Evolutionary conservation across 1,140 invertebrate species (phyloP).

Genomic region (Bombus turneri): DNA sequence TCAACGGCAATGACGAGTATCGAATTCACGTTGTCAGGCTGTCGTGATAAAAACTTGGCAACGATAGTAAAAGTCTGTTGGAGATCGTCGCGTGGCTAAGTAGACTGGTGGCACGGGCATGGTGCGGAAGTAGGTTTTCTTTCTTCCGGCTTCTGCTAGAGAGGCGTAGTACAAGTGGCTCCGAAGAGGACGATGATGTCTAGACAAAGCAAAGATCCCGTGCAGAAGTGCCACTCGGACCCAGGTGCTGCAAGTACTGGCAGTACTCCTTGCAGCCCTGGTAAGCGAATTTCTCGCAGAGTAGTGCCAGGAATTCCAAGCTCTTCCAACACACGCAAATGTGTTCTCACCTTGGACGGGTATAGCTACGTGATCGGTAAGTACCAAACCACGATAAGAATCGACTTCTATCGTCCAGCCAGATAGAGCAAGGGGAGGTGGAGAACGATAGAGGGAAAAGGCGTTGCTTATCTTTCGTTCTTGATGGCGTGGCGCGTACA

Average conservation of each 20-base stretch:
- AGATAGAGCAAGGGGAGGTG: too few relatives aligned
- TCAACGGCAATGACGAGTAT: slow-evolving; percentile 32
- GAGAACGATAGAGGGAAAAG: too few relatives aligned
- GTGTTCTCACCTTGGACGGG: slow-evolving; percentile 89
- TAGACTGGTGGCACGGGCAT: slow-evolving; percentile 1
- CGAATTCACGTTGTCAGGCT: neutral
- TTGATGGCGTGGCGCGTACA: slow-evolving; percentile 2
- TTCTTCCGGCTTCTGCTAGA: slow-evolving; percentile 37
- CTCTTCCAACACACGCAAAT: slow-evolving; percentile 85
- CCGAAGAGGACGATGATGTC: slow-evolving; percentile 71
- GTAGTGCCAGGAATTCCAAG: slow-evolving; percentile 72
- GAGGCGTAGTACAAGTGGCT: slow-evolving; percentile 24
- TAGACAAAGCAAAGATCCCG: slow-evolving; percentile 84
- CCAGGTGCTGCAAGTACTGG: slow-evolving; percentile 71
- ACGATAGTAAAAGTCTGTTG: neutral
- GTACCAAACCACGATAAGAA: slow-evolving; percentile 68
- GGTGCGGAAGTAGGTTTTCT: slow-evolving; percentile 40
- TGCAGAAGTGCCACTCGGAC: slow-evolving; percentile 86
- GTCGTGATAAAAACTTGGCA: neutral
- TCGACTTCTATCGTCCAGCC: neutral
- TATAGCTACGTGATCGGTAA: slow-evolving; percentile 93
- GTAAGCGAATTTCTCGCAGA: slow-evolving; percentile 63
- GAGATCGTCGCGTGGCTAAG: slow-evolving; percentile 20
- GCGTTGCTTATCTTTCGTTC: slow-evolving; percentile 20
- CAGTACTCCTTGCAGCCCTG: slow-evolving; percentile 62